Conservation (phyloP, 2,113 vertebrate genomes). For the Syrmaticus mikado region DNA sequence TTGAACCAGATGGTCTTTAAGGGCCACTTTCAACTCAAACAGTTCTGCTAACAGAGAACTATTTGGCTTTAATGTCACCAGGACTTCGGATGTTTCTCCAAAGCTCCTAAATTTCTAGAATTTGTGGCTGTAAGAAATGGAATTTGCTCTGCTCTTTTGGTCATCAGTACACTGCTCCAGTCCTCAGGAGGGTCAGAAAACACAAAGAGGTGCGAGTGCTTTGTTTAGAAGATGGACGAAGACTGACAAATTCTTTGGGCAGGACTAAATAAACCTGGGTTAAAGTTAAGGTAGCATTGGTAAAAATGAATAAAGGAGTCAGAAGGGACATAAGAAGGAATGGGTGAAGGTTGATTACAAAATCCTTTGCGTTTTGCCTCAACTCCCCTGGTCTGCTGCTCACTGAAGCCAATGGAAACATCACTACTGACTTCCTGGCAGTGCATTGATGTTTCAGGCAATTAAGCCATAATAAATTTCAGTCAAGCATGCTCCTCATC, state of each 20-base stretch:
- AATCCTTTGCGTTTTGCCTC: not conserved
- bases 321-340: not conserved
- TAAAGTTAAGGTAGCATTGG: not conserved
- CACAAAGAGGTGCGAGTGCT: constrained; percentile 36
- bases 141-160: constrained; percentile 3
- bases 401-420: not conserved
- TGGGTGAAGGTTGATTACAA: not conserved
- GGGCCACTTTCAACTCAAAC: too few relatives aligned
- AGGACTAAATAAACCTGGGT: not conserved
- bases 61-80: not conserved
- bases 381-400: not conserved
- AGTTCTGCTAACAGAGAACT: not conserved
- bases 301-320: not conserved
- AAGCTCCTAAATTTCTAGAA: not conserved
- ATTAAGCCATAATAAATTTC: not conserved
- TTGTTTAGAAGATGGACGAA: constrained; percentile 36
- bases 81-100: not conserved
- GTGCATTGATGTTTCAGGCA: not conserved
- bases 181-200: constrained; percentile 41
- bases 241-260: not conserved
- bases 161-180: not conserved
- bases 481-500: not conserved
- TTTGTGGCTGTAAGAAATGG: not conserved
- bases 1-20: too few relatives aligned
- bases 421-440: not conserved